phyloP scores from a whole-genome alignment of 2,888 invertebrate genomes.

The Desoria tigrina region DNA sequence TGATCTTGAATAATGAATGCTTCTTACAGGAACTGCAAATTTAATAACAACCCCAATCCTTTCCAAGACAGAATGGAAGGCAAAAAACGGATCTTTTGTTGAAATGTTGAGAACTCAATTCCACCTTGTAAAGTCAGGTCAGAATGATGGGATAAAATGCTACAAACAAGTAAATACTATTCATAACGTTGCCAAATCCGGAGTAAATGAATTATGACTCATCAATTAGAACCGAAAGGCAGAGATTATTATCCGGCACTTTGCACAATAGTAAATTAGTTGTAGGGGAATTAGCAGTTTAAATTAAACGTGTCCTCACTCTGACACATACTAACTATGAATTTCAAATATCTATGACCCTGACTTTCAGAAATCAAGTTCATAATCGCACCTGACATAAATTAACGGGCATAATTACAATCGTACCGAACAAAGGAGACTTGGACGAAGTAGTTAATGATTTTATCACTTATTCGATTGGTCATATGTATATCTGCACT shows the following conservation, averaged over 20 bases:
- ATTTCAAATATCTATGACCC: too few species aligned
- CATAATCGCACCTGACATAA: too few species aligned
- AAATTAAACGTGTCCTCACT: too few species aligned
- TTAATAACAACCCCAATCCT: conserved; percentile 11
- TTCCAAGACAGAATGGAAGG: not conserved
- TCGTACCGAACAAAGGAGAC: too few species aligned
- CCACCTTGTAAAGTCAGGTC: not conserved
- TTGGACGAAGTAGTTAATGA: too few species aligned
- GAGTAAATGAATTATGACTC: not conserved
- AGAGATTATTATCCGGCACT: not conserved
- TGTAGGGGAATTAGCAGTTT: too few species aligned
- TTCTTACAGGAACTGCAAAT: conserved; percentile 21
- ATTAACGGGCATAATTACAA: too few species aligned
- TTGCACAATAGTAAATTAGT: too few species aligned
- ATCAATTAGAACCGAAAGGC: not conserved
- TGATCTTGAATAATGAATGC: conserved; percentile 30
- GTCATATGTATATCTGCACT: too few species aligned
- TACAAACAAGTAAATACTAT: not conserved
- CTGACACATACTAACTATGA: too few species aligned
- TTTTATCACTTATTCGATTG: too few species aligned
- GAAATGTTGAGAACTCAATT: not conserved
- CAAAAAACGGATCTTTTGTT: conserved; percentile 2
- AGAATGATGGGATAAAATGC: not conserved
- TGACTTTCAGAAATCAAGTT: too few species aligned
- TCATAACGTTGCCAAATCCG: not conserved